A percentile compares a stretch with the other conserved stretches of the same genome.
Evolutionary conservation across 2,113 vertebrate species (phyloP).

Genomic region (Rhineura floridana): DNA sequence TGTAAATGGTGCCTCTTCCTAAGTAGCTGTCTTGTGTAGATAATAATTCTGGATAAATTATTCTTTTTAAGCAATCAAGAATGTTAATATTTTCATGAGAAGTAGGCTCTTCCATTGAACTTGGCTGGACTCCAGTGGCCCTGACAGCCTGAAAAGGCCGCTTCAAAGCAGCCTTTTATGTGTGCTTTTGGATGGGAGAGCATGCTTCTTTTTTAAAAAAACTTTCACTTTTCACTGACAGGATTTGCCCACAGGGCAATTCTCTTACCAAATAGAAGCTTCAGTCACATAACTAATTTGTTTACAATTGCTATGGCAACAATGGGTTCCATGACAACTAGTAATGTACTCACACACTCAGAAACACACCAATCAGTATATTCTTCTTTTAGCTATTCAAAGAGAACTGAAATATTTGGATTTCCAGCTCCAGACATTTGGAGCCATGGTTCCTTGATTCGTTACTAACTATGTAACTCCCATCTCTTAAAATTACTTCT

Average conservation of each 20-base stretch:
- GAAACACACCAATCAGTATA: not conserved
- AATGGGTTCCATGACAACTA: slow-evolving; percentile 42
- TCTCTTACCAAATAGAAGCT: slow-evolving; percentile 27
- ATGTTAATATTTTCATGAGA: slow-evolving; percentile 13
- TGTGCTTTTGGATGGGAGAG: not conserved
- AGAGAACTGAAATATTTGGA: slow-evolving; percentile 39
- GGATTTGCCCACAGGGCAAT: slow-evolving; percentile 41
- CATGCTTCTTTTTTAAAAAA: not conserved
- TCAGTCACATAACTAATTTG: slow-evolving; percentile 50
- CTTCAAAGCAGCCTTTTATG: slow-evolving; percentile 23
- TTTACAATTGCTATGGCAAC: slow-evolving; percentile 70
- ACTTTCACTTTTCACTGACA: not conserved
- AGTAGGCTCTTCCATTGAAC: not conserved
- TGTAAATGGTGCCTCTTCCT: not conserved
- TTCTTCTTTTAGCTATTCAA: slow-evolving; percentile 1
- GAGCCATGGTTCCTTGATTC: slow-evolving; percentile 11
- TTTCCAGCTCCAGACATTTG: slow-evolving; percentile 24
- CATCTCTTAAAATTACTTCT: not conserved
- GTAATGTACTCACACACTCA: slow-evolving; percentile 35
- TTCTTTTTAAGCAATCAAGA: not conserved
- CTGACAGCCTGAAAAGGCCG: not conserved
- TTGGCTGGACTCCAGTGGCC: not conserved
- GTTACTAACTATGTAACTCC: not conserved
- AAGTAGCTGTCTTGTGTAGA: not conserved
- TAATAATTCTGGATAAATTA: not conserved